Conservation (phyloP, 2,113 vertebrate species). For the Mastomys coucha region DNA sequence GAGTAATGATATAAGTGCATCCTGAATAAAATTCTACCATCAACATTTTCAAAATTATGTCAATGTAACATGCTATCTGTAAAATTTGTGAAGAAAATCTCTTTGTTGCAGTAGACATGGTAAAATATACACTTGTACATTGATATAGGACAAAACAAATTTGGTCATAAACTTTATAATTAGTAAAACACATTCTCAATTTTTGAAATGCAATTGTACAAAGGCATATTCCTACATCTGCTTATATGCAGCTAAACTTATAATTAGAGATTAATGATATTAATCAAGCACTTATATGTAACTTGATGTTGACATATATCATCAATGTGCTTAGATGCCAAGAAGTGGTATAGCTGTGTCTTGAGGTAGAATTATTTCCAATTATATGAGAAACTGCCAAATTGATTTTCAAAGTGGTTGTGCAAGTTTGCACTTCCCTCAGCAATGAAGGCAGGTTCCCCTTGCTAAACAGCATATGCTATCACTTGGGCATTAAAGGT, state of each 20-base stretch:
- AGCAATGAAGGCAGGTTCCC: no score
- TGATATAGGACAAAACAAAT: neutral
- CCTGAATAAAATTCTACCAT: neutral
- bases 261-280: conserved; percentile 9
- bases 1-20: neutral
- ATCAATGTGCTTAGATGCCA: neutral
- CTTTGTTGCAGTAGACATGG: neutral
- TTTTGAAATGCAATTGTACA: neutral
- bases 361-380: no score
- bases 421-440: no score
- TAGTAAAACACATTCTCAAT: neutral
- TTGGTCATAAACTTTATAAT: conserved; percentile 12
- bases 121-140: neutral
- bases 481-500: no score
- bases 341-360: no score
- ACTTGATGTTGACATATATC: neutral
- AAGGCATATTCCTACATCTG: neutral
- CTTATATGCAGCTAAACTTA: neutral
- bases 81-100: neutral
- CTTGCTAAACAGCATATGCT: no score
- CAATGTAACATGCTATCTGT: neutral
- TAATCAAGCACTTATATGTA: neutral
- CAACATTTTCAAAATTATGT: neutral
- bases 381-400: no score
- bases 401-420: no score